Conservation (phyloP, 2,888 invertebrate species). For the Xylota segnis region DNA sequence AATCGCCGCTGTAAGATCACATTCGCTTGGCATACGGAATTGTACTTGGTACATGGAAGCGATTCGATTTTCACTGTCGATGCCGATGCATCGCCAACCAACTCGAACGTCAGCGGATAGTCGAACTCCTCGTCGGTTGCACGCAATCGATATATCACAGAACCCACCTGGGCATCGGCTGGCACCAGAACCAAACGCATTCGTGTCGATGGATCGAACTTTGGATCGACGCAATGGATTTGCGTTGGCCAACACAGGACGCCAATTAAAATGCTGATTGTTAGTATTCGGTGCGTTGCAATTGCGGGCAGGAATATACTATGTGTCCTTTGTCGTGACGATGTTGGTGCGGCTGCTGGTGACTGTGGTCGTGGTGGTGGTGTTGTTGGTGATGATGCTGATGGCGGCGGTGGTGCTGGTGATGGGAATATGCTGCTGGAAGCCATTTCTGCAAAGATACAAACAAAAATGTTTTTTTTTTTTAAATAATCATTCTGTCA, state of each 20-base stretch:
- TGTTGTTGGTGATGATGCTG: constrained; percentile 24
- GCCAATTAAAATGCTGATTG: constrained; percentile 83
- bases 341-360: constrained; percentile 20
- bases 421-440: constrained; percentile 81
- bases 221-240: constrained; percentile 87
- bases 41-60: constrained; percentile 93
- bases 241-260: constrained; percentile 81
- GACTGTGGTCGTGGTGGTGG: constrained; percentile 19
- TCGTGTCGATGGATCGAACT: constrained; percentile 93
- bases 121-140: constrained; percentile 95
- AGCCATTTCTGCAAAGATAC: constrained; percentile 82
- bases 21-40: constrained; percentile 95
- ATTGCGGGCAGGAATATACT: constrained; percentile 77
- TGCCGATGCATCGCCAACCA: constrained; percentile 90
- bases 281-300: constrained; percentile 82
- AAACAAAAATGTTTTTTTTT: constrained; percentile 29
- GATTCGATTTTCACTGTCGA: constrained; percentile 92
- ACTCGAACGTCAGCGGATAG: constrained; percentile 93
- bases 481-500: constrained; percentile 64
- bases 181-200: constrained; percentile 93
- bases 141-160: constrained; percentile 94
- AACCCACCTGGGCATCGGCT: constrained; percentile 92
- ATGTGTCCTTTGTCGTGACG: constrained; percentile 38
- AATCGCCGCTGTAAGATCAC: constrained; percentile 91
- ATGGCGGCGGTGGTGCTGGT: constrained; percentile 78